Conservation (phyloP, 2,888 invertebrate species). For the Protodeltote pygarga region DNA sequence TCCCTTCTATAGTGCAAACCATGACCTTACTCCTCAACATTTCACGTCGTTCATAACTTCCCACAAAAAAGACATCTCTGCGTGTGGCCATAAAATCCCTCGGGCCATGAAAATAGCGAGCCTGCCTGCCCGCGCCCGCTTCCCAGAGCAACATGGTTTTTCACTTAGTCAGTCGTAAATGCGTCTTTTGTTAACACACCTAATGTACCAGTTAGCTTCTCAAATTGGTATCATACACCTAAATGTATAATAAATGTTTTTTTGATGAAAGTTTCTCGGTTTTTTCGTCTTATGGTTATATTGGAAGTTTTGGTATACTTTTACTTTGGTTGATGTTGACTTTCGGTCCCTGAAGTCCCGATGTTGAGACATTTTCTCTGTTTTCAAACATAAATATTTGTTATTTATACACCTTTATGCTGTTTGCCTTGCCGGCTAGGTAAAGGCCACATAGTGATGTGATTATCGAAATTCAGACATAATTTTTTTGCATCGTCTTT, state of each 20-base stretch:
- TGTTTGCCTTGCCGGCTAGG: too few relatives aligned
- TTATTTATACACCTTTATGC: too few relatives aligned
- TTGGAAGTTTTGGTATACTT: constrained; percentile 1
- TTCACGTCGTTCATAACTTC: constrained; percentile 53
- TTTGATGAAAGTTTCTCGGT: constrained; percentile 35
- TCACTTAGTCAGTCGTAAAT: constrained; percentile 77
- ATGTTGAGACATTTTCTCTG: too few relatives aligned
- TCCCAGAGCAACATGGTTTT: constrained; percentile 60
- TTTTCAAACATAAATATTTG: too few relatives aligned
- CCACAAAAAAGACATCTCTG: constrained; percentile 48
- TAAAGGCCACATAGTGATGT: too few relatives aligned
- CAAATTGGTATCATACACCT: constrained; percentile 54
- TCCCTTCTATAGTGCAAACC: constrained; percentile 2
- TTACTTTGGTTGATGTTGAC: background rate
- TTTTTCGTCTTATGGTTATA: background rate
- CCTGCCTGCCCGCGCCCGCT: constrained; percentile 46
- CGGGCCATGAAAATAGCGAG: constrained; percentile 53
- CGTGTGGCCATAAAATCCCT: constrained; percentile 56
- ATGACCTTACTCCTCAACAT: constrained; percentile 31
- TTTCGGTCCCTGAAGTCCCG: too few relatives aligned
- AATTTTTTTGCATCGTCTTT: too few relatives aligned
- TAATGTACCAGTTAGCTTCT: constrained; percentile 70
- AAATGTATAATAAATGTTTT: constrained; percentile 32
- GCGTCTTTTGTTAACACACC: constrained; percentile 80
- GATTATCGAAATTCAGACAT: too few relatives aligned